phyloP scores from a whole-genome alignment of 2,797 vertebrate genomes.

The Lithobates pipiens region DNA sequence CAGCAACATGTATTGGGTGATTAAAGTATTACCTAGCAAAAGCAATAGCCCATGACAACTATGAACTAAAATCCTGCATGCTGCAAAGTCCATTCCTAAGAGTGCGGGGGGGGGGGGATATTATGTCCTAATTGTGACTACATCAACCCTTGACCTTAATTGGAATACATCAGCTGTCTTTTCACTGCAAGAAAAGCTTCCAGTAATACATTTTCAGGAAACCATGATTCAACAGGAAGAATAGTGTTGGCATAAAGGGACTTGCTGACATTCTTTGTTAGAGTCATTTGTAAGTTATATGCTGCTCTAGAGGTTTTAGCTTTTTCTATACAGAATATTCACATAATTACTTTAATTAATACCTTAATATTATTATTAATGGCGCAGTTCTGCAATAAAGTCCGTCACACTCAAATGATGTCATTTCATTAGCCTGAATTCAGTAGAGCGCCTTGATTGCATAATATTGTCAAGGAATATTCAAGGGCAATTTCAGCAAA shows the following conservation, averaged over 20 bases:
- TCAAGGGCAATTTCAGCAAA: no score
- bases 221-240: conserved; percentile 50
- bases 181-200: conserved; percentile 28
- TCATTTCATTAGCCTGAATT: no score
- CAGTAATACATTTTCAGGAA: conserved; percentile 34
- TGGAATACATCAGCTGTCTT: conserved; percentile 15
- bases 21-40: not conserved
- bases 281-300: conserved; percentile 3
- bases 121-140: conserved; percentile 14
- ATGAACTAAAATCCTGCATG: not conserved
- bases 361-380: no score
- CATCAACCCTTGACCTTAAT: conserved; percentile 33
- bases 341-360: not conserved
- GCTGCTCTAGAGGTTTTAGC: not conserved
- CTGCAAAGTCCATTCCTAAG: not conserved
- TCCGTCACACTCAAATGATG: no score
- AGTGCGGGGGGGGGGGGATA: not conserved
- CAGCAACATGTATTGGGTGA: not conserved
- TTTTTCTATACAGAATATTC: not conserved
- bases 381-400: no score
- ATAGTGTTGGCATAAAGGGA: conserved; percentile 6
- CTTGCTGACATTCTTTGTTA: conserved; percentile 21
- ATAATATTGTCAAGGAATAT: no score
- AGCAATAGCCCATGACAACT: not conserved
- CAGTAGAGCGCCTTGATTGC: no score